A percentile compares a stretch with the other conserved stretches of the same genome.
Conservation (phyloP, 2,797 vertebrate genomes). For the Ammospiza maritima region DNA sequence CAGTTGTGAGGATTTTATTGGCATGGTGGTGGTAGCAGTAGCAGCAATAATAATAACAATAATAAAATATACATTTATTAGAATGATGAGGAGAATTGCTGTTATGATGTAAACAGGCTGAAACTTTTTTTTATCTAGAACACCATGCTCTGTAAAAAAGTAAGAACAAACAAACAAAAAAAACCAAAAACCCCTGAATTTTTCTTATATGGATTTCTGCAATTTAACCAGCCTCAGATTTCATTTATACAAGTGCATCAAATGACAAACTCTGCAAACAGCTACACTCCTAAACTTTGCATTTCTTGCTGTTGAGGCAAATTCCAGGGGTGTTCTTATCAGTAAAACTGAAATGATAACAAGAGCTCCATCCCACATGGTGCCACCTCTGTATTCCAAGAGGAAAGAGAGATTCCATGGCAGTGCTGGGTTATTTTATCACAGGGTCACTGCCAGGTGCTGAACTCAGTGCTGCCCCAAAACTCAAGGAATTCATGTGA, state of each 20-base stretch:
- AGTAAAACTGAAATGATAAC: background rate
- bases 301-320: background rate
- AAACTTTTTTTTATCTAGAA: background rate
- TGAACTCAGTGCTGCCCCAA: background rate
- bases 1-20: background rate
- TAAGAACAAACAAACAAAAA: background rate
- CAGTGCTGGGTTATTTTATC: background rate
- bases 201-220: background rate
- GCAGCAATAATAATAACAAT: background rate
- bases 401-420: background rate
- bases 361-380: background rate
- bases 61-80: background rate
- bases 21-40: slow-evolving; percentile 1
- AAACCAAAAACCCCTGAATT: background rate
- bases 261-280: background rate
- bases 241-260: background rate
- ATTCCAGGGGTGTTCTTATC: background rate
- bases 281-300: background rate
- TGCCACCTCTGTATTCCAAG: background rate
- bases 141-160: background rate
- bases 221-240: background rate
- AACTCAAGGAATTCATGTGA: background rate
- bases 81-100: background rate
- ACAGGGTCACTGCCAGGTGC: background rate
- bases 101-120: slow-evolving; percentile 24